Evolutionary conservation across 1,140 invertebrate genomes (phyloP), one percentile per base, ranked within the genome.

Genomic region (Reticulitermes speratus): DNA sequence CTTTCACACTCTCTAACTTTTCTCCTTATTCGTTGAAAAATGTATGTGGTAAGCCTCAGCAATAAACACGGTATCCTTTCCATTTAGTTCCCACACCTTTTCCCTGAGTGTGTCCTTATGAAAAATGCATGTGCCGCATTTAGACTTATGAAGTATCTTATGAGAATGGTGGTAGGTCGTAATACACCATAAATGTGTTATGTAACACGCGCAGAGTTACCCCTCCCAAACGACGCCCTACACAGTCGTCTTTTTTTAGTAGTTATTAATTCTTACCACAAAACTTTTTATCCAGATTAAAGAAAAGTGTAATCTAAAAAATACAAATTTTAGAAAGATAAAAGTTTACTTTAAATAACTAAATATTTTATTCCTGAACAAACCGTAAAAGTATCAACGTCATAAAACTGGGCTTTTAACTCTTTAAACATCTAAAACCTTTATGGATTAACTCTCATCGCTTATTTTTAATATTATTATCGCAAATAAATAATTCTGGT

Each of bases 51-150:
- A 30, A n/a, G 65, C n/a, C n/a, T 75, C 25, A 30, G 65, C 65
- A 75, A 75, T 75, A 75, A 75, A 75, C 65, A 75, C 65, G 65
- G 65, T 30, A n/a, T 75, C 25, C 65, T 75, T 75, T 30, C 65
- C 65, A 75, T 75, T 75, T 75, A 75, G 25, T 14, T 75, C 25
- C 7, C 7, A 30, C 65, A 9, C 16, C 59, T 5, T 65, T 65
- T 65, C 21, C 59, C 19, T n/a, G 65, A 75, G n/a, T 75, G 7
- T 75, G 65, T 75, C 65, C 65, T 75, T 75, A 75, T 75, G 65
- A 75, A 75, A 75, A 75, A 75, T 75, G 65, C 65, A 75, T 75
- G 65, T 75, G 25, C 65, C 65, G 65, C 65, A 75, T 75, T 75
- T 75, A 75, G 2, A n/a, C 65, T 75, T 75, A 75, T 30, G 65